Percentiles rank a stretch among this genome's conserved stretches.
Evolutionary conservation across 2,797 vertebrate species (phyloP).

Genomic region (Picus viridis): DNA sequence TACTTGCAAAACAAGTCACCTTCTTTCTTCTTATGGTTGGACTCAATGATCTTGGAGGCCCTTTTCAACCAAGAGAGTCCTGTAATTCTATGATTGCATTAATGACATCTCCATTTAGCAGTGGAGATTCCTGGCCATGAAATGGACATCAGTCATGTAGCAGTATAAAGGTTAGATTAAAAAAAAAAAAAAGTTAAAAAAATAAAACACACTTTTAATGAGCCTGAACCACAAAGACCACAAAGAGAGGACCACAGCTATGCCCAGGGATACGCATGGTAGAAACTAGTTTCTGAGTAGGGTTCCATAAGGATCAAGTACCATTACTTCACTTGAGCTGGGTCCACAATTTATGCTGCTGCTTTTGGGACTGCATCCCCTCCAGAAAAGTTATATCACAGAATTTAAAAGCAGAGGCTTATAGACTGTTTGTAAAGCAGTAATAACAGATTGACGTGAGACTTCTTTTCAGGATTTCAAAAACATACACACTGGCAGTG

Average conservation of each 20-base stretch:
- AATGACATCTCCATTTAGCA: background rate
- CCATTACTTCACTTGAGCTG: background rate
- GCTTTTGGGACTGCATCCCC: background rate
- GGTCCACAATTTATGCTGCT: background rate
- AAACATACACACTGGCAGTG: background rate
- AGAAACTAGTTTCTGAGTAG: background rate
- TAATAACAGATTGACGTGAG: background rate
- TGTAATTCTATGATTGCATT: background rate
- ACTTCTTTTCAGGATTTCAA: background rate
- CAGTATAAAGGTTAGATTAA: background rate
- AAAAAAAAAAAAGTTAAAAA: background rate
- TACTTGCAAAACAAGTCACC: background rate
- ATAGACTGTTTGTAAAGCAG: background rate
- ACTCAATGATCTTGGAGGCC: too few species aligned
- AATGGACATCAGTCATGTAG: background rate
- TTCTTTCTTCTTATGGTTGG: background rate
- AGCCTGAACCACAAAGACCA: background rate
- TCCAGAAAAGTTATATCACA: background rate
- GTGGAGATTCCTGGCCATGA: background rate
- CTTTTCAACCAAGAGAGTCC: too few species aligned
- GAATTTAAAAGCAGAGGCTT: background rate
- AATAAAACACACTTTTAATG: background rate
- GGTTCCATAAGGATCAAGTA: background rate
- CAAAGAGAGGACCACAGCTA: background rate
- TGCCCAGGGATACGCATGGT: rapidly evolving